Percentiles rank a stretch among this genome's conserved stretches.
Evolutionary conservation across 2,888 invertebrate genomes (phyloP).

Genomic region (Calameuta pallipes): DNA sequence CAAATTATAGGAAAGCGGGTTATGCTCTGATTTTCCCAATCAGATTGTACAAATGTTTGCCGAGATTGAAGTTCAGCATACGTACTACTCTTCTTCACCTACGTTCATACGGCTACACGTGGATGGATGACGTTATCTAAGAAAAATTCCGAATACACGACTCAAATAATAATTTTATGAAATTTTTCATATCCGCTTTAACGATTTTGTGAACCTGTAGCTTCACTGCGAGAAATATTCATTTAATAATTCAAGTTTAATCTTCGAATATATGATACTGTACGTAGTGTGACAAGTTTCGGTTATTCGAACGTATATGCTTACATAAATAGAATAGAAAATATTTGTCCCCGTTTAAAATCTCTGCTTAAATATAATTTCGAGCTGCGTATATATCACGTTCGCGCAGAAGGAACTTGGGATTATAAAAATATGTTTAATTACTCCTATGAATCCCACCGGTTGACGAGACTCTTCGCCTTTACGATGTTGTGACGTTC

Average conservation of each 20-base stretch:
- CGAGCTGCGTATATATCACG: neutral
- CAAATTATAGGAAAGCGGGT: neutral
- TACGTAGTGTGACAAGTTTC: neutral
- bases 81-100: neutral
- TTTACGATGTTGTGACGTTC: slow-evolving; percentile 35
- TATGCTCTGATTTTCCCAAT: neutral
- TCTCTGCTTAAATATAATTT: neutral
- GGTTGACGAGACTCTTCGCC: slow-evolving; percentile 19
- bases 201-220: neutral
- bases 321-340: neutral
- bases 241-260: neutral
- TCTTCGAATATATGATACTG: neutral
- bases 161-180: neutral
- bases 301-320: neutral
- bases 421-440: slow-evolving; percentile 26
- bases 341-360: neutral
- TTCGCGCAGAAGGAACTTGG: neutral
- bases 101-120: neutral
- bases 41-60: neutral
- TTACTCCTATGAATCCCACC: slow-evolving; percentile 20
- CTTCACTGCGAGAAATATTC: neutral
- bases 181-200: neutral
- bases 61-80: neutral
- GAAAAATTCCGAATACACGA: neutral
- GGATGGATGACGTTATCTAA: neutral